Percentiles rank a stretch among this genome's conserved stretches.
These are phyloP conservation scores for Mesoclemmys tuberculata DNA, from an alignment of 2,113 vertebrate genomes.

Conservation along the genomic window DNA sequence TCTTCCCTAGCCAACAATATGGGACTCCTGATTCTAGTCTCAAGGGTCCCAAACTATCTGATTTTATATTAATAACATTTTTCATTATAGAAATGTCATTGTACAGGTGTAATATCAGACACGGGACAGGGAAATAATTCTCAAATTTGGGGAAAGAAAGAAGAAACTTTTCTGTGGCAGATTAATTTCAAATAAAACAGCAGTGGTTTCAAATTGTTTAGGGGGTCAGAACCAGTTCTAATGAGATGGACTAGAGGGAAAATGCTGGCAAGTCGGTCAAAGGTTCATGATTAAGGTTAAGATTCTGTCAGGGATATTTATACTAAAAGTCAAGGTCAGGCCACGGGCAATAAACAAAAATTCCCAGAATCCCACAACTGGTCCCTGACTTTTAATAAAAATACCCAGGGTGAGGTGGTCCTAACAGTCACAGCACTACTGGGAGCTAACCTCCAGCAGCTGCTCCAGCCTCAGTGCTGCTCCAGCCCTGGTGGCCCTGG, in stretches of 20 bases:
- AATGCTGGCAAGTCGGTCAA: not conserved
- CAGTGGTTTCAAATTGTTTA: not conserved
- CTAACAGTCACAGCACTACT: too few relatives aligned
- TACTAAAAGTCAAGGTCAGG: too few relatives aligned
- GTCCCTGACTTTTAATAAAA: too few relatives aligned
- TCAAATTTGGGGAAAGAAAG: not conserved
- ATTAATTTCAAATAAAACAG: not conserved
- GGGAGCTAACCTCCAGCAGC: too few relatives aligned
- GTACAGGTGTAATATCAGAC: not conserved
- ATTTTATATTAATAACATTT: not conserved
- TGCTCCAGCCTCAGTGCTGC: too few relatives aligned
- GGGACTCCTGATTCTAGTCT: not conserved
- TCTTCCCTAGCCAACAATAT: not conserved
- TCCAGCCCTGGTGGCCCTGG: too few relatives aligned
- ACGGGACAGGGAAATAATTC: not conserved
- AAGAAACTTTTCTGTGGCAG: not conserved
- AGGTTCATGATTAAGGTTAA: not conserved
- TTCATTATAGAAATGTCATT: not conserved
- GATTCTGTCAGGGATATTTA: too few relatives aligned
- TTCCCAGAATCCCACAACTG: too few relatives aligned
- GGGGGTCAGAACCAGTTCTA: not conserved
- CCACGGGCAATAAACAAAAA: too few relatives aligned
- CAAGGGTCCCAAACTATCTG: not conserved
- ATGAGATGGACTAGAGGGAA: not conserved
- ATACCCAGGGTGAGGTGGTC: too few relatives aligned